Conservation (phyloP, 2,113 vertebrate species). For the Chaetorhynchus papuensis region DNA sequence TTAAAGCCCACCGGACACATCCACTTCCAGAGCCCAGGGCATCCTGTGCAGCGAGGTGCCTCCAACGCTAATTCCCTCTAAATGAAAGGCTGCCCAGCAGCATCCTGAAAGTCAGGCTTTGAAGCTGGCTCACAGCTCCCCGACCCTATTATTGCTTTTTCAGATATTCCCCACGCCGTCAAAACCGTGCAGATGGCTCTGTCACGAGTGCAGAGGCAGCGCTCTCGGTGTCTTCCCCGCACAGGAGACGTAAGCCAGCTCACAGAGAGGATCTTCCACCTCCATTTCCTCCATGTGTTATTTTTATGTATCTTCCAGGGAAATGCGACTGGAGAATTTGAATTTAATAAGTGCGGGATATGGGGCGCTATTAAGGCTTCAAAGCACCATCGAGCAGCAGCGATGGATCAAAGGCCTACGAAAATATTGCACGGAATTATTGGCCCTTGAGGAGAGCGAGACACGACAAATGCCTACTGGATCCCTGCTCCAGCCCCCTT, state of each 20-base stretch:
- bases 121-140: neutral
- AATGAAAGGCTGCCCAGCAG: neutral
- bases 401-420: constrained; percentile 33
- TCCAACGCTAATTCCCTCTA: neutral
- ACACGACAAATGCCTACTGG: constrained; percentile 31
- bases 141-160: neutral
- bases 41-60: neutral
- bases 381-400: constrained; percentile 18
- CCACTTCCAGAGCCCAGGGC: neutral
- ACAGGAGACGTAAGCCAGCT: neutral
- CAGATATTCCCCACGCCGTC: neutral
- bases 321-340: constrained; percentile 39
- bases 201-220: neutral
- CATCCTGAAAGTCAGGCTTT: neutral
- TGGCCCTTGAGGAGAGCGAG: constrained; percentile 15
- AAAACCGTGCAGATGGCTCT: neutral
- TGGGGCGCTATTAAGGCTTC: constrained; percentile 21
- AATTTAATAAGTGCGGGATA: constrained; percentile 56
- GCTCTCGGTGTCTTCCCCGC: neutral
- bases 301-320: constrained; percentile 58
- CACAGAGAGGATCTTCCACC: neutral
- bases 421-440: neutral
- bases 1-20: neutral
- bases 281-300: constrained; percentile 51
- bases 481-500: neutral